These are phyloP conservation scores for Craseonycteris thonglongyai DNA, from an alignment of 2,113 vertebrate species.

Conservation along the genomic window DNA sequence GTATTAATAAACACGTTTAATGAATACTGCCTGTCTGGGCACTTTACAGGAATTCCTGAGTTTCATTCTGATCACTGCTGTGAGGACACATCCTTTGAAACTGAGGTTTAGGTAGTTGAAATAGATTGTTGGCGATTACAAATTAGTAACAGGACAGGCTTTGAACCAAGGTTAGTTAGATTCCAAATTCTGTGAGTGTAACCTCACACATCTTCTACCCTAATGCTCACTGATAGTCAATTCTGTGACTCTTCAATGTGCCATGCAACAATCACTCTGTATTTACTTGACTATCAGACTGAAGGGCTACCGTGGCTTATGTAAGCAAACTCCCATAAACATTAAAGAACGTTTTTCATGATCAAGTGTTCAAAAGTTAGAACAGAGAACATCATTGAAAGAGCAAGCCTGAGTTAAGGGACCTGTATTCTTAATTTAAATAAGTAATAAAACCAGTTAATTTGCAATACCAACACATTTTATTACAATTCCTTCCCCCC, in stretches of 20 bases:
- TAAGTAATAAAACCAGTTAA: constrained; percentile 54
- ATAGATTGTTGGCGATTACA: background rate
- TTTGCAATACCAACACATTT: constrained; percentile 43
- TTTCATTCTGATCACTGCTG: background rate
- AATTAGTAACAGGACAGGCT: background rate
- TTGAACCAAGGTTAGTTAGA: background rate
- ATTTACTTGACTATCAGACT: background rate
- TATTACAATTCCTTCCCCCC: background rate
- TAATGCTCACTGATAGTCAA: background rate
- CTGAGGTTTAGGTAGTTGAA: background rate
- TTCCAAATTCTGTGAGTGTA: background rate
- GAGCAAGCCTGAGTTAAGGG: background rate
- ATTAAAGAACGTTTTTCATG: background rate
- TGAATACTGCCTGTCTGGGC: background rate
- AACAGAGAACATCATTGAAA: constrained; percentile 23
- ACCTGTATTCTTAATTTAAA: constrained; percentile 42
- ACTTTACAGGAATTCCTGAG: background rate
- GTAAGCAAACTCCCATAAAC: background rate
- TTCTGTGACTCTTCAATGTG: background rate
- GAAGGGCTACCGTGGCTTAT: background rate
- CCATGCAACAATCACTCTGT: background rate
- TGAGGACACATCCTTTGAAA: background rate
- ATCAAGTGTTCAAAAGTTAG: background rate
- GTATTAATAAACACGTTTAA: background rate
- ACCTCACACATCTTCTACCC: background rate